phyloP scores from a whole-genome alignment of 2,888 invertebrate species.

The Rhabditoides inermis region DNA sequence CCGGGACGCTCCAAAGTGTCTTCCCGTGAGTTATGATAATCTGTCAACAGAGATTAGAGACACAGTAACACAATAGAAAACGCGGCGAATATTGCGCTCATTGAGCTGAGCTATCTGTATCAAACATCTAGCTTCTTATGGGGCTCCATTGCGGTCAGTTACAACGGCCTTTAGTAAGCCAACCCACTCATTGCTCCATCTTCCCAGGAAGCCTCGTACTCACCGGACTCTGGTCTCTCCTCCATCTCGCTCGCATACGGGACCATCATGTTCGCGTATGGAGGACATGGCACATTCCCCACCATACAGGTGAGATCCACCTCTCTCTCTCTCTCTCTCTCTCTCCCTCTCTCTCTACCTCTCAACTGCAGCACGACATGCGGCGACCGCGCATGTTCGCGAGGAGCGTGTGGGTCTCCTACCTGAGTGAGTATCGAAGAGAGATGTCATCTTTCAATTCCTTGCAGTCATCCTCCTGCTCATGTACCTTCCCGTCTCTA shows the following conservation, averaged over 20 bases:
- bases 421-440: neutral
- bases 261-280: constrained; percentile 8
- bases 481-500: constrained; percentile 24
- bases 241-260: constrained; percentile 2
- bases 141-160: too few species aligned
- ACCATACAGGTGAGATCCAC: constrained; percentile 2
- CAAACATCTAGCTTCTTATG: too few species aligned
- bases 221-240: neutral
- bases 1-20: too few species aligned
- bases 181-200: neutral
- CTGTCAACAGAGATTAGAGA: too few species aligned
- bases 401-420: constrained; percentile 1
- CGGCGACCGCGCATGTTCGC: constrained; percentile 3
- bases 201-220: neutral
- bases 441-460: neutral
- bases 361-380: constrained; percentile 11
- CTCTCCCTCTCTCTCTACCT: neutral
- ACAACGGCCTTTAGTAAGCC: too few species aligned
- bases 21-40: too few species aligned
- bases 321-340: neutral
- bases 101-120: too few species aligned
- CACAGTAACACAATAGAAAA: too few species aligned
- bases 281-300: constrained; percentile 7
- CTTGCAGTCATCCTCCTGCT: constrained; percentile 11
- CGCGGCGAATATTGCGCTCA: too few species aligned